Conservation (phyloP, 2,888 invertebrate genomes). For the Ptychoptera contaminata region DNA sequence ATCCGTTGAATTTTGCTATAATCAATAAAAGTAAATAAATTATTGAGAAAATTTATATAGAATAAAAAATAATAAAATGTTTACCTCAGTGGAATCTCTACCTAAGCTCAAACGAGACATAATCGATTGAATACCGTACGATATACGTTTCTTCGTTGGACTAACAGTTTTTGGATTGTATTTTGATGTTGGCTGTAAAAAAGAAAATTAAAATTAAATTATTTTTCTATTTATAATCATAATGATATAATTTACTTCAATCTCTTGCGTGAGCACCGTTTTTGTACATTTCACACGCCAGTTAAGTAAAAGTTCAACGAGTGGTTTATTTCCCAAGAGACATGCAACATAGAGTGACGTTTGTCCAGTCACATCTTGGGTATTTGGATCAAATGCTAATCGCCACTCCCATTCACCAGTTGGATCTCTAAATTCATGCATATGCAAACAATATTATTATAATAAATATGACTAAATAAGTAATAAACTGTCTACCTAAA, state of each 20-base stretch:
- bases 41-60: not conserved
- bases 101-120: conserved; percentile 66
- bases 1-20: conserved; percentile 26
- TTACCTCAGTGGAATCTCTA: conserved; percentile 30
- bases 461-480: not conserved
- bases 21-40: too few relatives aligned
- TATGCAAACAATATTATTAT: conserved; percentile 1
- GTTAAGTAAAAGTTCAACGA: conserved; percentile 61
- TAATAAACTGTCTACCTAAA: conserved; percentile 30
- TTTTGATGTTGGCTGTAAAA: conserved; percentile 13
- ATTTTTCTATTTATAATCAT: not conserved
- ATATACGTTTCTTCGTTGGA: conserved; percentile 56
- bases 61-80: not conserved
- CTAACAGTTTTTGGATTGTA: conserved; percentile 23
- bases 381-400: conserved; percentile 86
- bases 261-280: not conserved
- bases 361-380: conserved; percentile 77
- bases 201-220: not conserved
- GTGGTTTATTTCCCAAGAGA: conserved; percentile 60
- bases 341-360: conserved; percentile 83
- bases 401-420: conserved; percentile 66
- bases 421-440: conserved; percentile 44
- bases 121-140: conserved; percentile 75
- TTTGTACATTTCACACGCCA: conserved; percentile 40
- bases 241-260: not conserved